Evolutionary conservation across 2,113 vertebrate genomes (phyloP).

Genomic region (Pachyramphus minor): DNA sequence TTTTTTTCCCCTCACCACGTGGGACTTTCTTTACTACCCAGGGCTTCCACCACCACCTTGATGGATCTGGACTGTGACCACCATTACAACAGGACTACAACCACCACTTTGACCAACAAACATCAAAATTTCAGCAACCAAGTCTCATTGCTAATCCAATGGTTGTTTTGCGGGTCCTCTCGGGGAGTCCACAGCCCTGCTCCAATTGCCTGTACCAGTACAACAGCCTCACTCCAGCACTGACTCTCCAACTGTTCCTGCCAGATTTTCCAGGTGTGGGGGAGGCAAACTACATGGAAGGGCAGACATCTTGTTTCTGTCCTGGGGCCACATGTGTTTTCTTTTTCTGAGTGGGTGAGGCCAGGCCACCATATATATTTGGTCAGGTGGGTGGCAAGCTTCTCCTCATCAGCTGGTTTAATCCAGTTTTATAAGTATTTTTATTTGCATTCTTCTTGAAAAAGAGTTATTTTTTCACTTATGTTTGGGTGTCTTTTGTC

Average conservation of each 20-base stretch:
- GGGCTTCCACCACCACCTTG: background rate
- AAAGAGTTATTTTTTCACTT: background rate
- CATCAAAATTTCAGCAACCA: background rate
- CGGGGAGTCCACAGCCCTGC: background rate
- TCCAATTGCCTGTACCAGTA: background rate
- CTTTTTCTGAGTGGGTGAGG: background rate
- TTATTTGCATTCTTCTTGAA: background rate
- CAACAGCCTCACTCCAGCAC: background rate
- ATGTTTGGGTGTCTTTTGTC: background rate
- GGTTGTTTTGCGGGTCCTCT: background rate
- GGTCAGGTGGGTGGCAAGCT: background rate
- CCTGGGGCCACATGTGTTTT: background rate
- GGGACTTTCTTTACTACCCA: background rate
- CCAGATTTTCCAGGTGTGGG: background rate
- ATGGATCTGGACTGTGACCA: background rate
- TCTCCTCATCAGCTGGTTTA: background rate
- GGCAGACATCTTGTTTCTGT: background rate
- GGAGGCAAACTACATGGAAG: background rate
- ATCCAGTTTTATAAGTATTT: background rate
- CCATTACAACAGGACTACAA: background rate
- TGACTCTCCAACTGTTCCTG: background rate
- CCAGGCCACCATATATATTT: background rate
- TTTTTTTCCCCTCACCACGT: background rate
- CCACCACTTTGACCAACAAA: background rate
- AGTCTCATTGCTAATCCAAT: background rate